Conservation (phyloP, 2,888 invertebrate species). For the Prosapia bicincta region DNA sequence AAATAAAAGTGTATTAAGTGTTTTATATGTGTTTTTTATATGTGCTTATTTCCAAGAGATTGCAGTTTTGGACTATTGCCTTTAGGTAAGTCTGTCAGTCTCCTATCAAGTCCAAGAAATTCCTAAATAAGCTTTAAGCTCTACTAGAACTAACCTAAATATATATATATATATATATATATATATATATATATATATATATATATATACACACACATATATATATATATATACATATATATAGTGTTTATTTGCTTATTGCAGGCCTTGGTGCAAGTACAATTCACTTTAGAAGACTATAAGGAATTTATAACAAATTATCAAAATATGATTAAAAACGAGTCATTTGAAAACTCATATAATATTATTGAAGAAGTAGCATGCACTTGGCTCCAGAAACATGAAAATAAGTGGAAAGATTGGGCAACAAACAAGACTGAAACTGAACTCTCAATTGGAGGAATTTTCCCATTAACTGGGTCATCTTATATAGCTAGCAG, state of each 20-base stretch:
- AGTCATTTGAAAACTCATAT: neutral
- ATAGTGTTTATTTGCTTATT: neutral
- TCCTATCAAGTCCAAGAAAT: too few species aligned
- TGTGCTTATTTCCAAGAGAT: too few species aligned
- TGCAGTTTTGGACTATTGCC: too few species aligned
- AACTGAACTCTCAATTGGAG: conserved; percentile 57
- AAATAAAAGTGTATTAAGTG: too few species aligned
- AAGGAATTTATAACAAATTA: neutral
- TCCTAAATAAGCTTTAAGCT: too few species aligned
- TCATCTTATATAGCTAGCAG: neutral
- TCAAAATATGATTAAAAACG: neutral
- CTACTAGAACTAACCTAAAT: too few species aligned
- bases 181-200: too few species aligned
- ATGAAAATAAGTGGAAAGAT: conserved; percentile 47
- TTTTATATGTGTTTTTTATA: too few species aligned
- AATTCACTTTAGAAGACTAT: neutral
- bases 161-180: too few species aligned
- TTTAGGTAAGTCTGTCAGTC: too few species aligned
- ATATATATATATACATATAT: too few species aligned
- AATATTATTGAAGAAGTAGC: conserved; percentile 49
- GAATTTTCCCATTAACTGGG: conserved; percentile 62
- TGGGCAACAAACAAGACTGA: conserved; percentile 50
- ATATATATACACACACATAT: too few species aligned
- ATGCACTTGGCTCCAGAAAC: conserved; percentile 62
- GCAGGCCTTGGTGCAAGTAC: neutral